Conservation (phyloP, 2,888 invertebrate species). For the Zootermopsis nevadensis region DNA sequence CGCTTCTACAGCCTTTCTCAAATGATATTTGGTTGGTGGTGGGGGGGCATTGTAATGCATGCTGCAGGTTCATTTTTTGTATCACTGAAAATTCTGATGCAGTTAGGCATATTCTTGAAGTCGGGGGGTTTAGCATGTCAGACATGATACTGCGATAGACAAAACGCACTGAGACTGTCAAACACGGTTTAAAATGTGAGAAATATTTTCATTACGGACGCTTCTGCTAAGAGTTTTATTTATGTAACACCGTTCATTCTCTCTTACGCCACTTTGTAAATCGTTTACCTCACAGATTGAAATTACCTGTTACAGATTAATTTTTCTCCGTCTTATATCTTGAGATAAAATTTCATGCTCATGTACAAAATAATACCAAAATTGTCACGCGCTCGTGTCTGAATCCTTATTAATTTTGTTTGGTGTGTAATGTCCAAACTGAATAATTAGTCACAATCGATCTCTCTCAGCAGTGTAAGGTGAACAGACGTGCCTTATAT, state of each 20-base stretch:
- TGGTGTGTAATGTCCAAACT: not conserved
- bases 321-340: not conserved
- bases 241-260: not conserved
- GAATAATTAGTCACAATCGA: not conserved
- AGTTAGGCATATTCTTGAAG: too few species aligned
- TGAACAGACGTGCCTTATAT: not conserved
- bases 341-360: not conserved
- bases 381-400: not conserved
- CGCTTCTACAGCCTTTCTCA: too few species aligned
- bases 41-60: too few species aligned
- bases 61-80: too few species aligned
- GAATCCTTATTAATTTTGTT: not conserved
- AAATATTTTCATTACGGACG: not conserved
- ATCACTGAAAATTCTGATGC: too few species aligned
- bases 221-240: not conserved
- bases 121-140: too few species aligned
- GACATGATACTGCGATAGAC: too few species aligned
- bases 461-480: not conserved
- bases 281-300: not conserved
- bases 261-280: not conserved
- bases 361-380: slow-evolving; percentile 25
- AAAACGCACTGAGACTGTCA: too few species aligned
- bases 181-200: not conserved
- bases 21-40: too few species aligned
- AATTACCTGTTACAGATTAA: not conserved